phyloP scores from a whole-genome alignment of 2,797 vertebrate genomes.

The Crocodylus rhombifer region DNA sequence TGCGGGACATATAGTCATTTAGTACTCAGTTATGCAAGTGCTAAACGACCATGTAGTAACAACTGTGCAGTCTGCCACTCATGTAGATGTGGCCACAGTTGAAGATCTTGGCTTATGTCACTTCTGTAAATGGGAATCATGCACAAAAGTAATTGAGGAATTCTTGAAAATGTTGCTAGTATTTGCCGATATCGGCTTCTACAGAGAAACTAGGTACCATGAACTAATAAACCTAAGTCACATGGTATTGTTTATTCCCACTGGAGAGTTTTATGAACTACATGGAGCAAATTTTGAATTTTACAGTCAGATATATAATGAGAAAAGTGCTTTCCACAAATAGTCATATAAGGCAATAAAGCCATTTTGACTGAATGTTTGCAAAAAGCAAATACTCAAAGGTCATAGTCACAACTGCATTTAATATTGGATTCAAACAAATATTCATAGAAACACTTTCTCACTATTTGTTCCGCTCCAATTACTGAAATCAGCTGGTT shows the following conservation, averaged over 20 bases:
- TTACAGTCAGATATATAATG: background rate
- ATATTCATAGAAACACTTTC: background rate
- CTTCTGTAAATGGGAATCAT: background rate
- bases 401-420: background rate
- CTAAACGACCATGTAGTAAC: no score
- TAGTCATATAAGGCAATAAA: background rate
- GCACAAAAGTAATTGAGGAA: background rate
- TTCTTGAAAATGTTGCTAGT: background rate
- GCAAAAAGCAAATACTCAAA: background rate
- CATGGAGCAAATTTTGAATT: background rate
- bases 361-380: background rate
- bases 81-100: no score
- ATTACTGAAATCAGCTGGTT: background rate
- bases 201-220: background rate
- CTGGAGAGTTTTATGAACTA: background rate
- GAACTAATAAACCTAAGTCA: background rate
- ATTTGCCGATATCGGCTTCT: background rate
- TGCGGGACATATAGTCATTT: no score
- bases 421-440: background rate
- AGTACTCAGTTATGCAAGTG: no score
- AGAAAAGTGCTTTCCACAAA: background rate
- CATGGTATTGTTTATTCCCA: background rate
- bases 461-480: background rate
- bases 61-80: no score
- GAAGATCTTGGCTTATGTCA: background rate